Percentiles rank a stretch among this genome's conserved stretches.
Evolutionary conservation across 2,797 vertebrate species (phyloP).

Genomic region (Pterois miles): DNA sequence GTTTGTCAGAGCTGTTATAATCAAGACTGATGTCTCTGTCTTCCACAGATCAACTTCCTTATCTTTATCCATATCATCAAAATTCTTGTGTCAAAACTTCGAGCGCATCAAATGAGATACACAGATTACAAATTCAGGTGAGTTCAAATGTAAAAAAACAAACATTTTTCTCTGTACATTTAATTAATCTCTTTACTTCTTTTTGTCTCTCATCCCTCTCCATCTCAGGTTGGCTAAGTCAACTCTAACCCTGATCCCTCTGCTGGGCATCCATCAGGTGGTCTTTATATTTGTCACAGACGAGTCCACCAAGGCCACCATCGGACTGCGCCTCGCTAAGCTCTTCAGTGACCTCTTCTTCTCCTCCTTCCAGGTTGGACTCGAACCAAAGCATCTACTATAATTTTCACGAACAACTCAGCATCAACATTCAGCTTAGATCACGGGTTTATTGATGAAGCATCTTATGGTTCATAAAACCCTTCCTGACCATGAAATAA

Average conservation of each 20-base stretch:
- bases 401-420: neutral
- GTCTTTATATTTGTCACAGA: conserved; percentile 92
- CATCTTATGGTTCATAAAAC: neutral
- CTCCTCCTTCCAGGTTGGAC: conserved; percentile 93
- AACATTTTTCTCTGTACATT: too few relatives aligned
- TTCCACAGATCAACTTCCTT: conserved; percentile 92
- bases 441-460: neutral
- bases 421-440: neutral
- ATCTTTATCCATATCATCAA: conserved; percentile 94
- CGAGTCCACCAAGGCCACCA: conserved; percentile 86
- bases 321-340: conserved; percentile 89
- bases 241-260: conserved; percentile 94
- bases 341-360: conserved; percentile 95
- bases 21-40: conserved; percentile 14
- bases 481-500: neutral
- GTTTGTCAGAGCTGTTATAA: neutral
- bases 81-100: conserved; percentile 93
- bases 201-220: neutral
- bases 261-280: conserved; percentile 95
- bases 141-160: conserved; percentile 11
- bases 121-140: conserved; percentile 97
- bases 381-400: neutral
- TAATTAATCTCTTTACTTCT: neutral
- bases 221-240: conserved; percentile 92
- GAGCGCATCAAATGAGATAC: conserved; percentile 93